Percentiles rank a stretch among this genome's conserved stretches.
Conservation (phyloP, 2,797 vertebrate genomes). For the Gobionotothen gibberifrons region DNA sequence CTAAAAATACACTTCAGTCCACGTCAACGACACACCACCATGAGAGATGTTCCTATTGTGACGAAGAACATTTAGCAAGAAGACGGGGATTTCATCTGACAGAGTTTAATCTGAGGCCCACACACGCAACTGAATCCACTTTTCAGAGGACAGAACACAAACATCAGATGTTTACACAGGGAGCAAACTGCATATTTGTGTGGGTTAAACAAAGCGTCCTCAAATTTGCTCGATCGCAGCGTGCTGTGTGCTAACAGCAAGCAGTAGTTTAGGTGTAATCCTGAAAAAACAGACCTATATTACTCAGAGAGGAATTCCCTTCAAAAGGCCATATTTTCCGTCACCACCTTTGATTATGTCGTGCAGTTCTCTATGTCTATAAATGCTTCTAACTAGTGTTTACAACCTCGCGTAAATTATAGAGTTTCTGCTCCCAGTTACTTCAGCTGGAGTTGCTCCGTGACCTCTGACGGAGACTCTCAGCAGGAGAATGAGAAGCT, state of each 20-base stretch:
- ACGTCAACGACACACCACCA: constrained; percentile 28
- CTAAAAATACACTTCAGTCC: constrained; percentile 55
- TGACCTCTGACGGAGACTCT: constrained; percentile 47
- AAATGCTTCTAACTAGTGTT: constrained; percentile 75
- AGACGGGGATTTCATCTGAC: constrained; percentile 33
- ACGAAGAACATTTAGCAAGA: constrained; percentile 14
- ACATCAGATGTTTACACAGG: constrained; percentile 8
- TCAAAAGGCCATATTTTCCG: constrained; percentile 41
- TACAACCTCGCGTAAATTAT: constrained; percentile 70
- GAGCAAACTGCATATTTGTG: constrained; percentile 24
- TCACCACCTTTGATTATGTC: constrained; percentile 67
- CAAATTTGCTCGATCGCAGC: constrained; percentile 17
- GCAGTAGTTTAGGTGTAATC: constrained; percentile 32
- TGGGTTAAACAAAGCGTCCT: constrained; percentile 13
- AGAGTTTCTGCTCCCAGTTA: constrained; percentile 52
- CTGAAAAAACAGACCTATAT: constrained; percentile 40
- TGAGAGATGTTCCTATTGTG: constrained; percentile 12
- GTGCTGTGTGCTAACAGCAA: constrained; percentile 17
- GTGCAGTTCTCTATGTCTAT: constrained; percentile 63
- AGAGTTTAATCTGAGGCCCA: constrained; percentile 10
- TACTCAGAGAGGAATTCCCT: constrained; percentile 25
- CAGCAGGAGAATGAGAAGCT: constrained; percentile 19
- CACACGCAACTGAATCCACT: constrained; percentile 19
- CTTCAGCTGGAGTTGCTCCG: constrained; percentile 33
- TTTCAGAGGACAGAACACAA: constrained; percentile 4